Conservation (phyloP, 2,888 invertebrate species). For the Lasioglossum oenotherae region DNA sequence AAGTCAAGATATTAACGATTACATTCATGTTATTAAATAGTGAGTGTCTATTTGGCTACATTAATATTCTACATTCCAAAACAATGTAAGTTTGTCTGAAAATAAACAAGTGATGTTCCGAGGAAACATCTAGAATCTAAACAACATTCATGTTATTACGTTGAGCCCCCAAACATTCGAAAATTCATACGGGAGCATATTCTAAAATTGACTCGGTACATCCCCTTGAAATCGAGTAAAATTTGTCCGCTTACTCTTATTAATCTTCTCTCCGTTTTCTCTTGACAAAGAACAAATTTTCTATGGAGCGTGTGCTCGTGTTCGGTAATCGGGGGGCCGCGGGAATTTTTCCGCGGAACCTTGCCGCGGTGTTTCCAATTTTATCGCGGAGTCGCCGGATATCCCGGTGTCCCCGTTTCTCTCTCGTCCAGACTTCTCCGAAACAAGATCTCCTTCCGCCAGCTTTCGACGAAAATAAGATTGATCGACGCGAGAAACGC, state of each 20-base stretch:
- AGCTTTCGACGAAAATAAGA: constrained; percentile 33
- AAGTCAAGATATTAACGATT: not conserved
- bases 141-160: no score
- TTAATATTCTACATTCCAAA: no score
- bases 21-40: not conserved
- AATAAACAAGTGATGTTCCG: no score
- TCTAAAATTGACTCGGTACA: not conserved
- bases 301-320: not conserved
- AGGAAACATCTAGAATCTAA: no score
- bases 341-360: not conserved
- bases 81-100: no score
- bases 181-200: no score
- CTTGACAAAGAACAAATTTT: not conserved
- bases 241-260: not conserved
- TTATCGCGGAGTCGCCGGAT: not conserved
- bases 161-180: no score
- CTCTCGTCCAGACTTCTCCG: not conserved
- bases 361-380: not conserved
- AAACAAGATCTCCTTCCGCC: constrained; percentile 14
- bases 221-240: not conserved
- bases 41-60: no score
- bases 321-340: not conserved
- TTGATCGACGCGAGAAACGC: not conserved
- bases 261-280: not conserved
- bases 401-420: constrained; percentile 17